Evolutionary conservation across 1,140 invertebrate species (phyloP).

Genomic region (Glossosoma conforme): DNA sequence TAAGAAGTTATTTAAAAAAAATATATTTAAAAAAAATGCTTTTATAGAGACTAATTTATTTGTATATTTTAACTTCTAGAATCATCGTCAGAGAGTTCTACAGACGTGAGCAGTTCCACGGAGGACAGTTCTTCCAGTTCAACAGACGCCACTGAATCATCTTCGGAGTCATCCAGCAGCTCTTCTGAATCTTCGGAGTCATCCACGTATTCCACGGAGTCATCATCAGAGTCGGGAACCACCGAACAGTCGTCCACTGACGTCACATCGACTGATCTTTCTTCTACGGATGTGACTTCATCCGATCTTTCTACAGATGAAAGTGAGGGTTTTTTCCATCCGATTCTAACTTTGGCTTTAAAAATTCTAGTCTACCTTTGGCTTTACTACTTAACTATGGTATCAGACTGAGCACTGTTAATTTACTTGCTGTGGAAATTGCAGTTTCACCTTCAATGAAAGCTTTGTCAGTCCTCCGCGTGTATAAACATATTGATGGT

Average conservation of each 20-base stretch:
- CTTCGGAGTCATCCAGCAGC: conserved; percentile 23
- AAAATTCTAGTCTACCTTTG: too few species aligned
- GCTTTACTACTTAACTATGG: too few species aligned
- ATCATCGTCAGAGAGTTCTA: too few species aligned
- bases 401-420: too few species aligned
- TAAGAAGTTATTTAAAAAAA: too few species aligned
- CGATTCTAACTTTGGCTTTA: too few species aligned
- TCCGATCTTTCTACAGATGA: conserved; percentile 1
- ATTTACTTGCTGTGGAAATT: too few species aligned
- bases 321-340: conserved; percentile 1
- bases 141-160: conserved; percentile 25
- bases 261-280: background rate
- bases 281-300: conserved; percentile 1
- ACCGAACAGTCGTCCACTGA: conserved; percentile 8
- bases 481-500: too few species aligned
- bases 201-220: conserved; percentile 24
- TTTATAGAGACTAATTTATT: too few species aligned
- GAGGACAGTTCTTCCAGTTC: conserved; percentile 19
- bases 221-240: conserved; percentile 19
- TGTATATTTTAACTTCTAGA: too few species aligned
- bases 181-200: conserved; percentile 31
- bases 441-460: background rate
- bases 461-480: conserved; percentile 9
- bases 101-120: conserved; percentile 16
- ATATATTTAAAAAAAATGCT: too few species aligned